phyloP scores from a whole-genome alignment of 2,797 vertebrate species.

The Xenentodon cancila region DNA sequence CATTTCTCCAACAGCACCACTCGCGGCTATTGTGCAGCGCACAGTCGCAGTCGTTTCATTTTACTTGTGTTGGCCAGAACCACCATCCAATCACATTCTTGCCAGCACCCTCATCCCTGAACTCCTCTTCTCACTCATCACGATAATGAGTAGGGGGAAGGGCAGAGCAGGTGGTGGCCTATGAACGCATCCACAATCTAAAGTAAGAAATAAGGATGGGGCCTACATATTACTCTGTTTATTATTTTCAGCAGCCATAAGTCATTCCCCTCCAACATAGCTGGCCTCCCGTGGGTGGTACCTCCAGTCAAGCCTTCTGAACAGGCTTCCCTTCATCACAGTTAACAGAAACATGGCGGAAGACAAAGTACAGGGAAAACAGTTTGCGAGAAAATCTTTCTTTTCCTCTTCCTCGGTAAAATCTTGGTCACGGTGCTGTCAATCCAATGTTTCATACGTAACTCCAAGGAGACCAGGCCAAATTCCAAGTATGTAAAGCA shows the following conservation, averaged over 20 bases:
- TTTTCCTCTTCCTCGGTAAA: neutral
- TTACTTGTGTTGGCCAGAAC: slow-evolving; percentile 63
- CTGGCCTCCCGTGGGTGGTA: slow-evolving; percentile 16
- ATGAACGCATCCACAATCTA: slow-evolving; percentile 62
- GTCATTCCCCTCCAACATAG: slow-evolving; percentile 27
- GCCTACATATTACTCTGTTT: slow-evolving; percentile 24
- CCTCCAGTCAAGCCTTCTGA: neutral
- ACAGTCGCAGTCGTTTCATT: slow-evolving; percentile 57
- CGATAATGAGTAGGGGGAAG: slow-evolving; percentile 74
- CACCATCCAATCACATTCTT: slow-evolving; percentile 66
- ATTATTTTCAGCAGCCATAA: slow-evolving; percentile 34
- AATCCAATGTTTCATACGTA: slow-evolving; percentile 44
- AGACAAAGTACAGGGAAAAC: slow-evolving; percentile 4
- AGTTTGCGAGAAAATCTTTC: too few species aligned
- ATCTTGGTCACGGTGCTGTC: slow-evolving; percentile 30
- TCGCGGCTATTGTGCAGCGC: slow-evolving; percentile 48
- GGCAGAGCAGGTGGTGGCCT: slow-evolving; percentile 76
- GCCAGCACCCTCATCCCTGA: slow-evolving; percentile 73
- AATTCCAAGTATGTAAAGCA: slow-evolving; percentile 16
- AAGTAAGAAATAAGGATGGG: slow-evolving; percentile 60
- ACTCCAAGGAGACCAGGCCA: slow-evolving; percentile 28
- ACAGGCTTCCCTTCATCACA: slow-evolving; percentile 3
- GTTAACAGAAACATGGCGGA: slow-evolving; percentile 32
- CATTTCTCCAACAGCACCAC: slow-evolving; percentile 17
- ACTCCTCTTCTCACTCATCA: slow-evolving; percentile 77